These are phyloP conservation scores for Drosophila phalerata DNA, from an alignment of 2,888 invertebrate species.

Conservation along the genomic window DNA sequence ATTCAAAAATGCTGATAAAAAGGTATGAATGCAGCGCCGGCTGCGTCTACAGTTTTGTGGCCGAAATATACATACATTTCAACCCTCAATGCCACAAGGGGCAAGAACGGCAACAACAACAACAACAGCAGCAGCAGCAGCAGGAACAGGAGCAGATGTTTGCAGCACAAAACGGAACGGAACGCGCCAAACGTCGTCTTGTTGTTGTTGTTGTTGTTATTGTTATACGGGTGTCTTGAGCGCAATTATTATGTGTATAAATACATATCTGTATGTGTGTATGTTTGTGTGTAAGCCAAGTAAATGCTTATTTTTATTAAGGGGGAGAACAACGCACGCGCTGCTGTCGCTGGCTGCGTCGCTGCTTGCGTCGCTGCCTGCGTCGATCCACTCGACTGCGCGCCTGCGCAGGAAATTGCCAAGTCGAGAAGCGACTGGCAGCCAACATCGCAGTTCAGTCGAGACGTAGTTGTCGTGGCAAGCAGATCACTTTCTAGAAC, in stretches of 20 bases:
- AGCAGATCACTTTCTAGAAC: slow-evolving; percentile 45
- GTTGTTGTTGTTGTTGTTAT: slow-evolving; percentile 23
- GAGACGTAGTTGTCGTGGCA: slow-evolving; percentile 62
- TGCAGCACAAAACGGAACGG: slow-evolving; percentile 68
- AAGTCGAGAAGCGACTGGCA: slow-evolving; percentile 61
- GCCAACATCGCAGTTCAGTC: slow-evolving; percentile 64
- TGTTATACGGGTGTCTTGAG: slow-evolving; percentile 66
- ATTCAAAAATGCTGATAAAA: slow-evolving; percentile 77
- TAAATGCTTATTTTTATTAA: slow-evolving; percentile 42
- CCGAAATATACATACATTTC: slow-evolving; percentile 58
- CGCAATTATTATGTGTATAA: slow-evolving; percentile 58
- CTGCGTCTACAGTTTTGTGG: slow-evolving; percentile 59
- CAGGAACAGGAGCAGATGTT: slow-evolving; percentile 83
- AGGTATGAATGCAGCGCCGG: slow-evolving; percentile 58
- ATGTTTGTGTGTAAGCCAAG: slow-evolving; percentile 35
- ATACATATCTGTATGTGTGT: not conserved
- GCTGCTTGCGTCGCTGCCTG: slow-evolving; percentile 31
- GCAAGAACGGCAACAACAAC: slow-evolving; percentile 13
- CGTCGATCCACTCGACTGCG: slow-evolving; percentile 47
- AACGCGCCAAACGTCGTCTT: slow-evolving; percentile 82
- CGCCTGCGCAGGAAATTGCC: slow-evolving; percentile 75
- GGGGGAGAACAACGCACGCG: slow-evolving; percentile 41
- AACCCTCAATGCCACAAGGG: slow-evolving; percentile 61
- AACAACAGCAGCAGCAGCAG: slow-evolving; percentile 11
- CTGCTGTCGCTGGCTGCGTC: slow-evolving; percentile 31